These are phyloP conservation scores for Phasia obesa DNA, from an alignment of 2,888 invertebrate species.

Conservation along the genomic window DNA sequence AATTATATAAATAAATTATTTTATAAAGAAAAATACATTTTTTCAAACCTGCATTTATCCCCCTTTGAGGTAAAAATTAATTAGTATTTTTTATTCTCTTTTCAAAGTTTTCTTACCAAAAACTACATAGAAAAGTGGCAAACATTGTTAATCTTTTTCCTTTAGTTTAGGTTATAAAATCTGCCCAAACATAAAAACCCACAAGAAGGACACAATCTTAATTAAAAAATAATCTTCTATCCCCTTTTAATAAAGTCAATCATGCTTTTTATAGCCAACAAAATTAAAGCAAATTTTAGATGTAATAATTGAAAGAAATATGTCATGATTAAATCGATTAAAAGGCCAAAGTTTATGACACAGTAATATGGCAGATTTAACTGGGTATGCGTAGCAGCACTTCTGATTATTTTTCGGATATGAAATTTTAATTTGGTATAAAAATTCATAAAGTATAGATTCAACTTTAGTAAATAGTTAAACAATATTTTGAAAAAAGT, in stretches of 20 bases:
- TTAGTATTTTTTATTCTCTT: slow-evolving; percentile 1
- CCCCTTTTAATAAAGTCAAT: neutral
- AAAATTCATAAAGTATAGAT: too few species aligned
- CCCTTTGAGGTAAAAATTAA: neutral
- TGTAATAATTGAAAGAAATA: neutral
- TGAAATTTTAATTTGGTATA: too few species aligned
- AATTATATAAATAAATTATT: too few species aligned
- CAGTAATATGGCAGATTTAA: too few species aligned
- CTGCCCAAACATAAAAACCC: neutral
- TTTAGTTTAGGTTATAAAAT: neutral
- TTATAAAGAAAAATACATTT: too few species aligned
- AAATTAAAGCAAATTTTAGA: neutral
- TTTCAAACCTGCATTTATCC: too few species aligned
- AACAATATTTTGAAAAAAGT: too few species aligned
- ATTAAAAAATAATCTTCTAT: neutral
- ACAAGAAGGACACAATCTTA: neutral
- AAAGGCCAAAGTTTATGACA: neutral
- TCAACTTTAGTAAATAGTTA: too few species aligned
- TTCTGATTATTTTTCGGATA: too few species aligned
- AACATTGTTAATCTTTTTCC: slow-evolving; percentile 4
- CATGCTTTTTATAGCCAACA: neutral
- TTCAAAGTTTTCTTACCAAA: neutral
- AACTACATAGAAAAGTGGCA: neutral
- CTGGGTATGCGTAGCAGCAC: too few species aligned
- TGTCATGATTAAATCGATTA: neutral